Base-by-base conservation (phyloP, 2,113 vertebrate genomes). In the Aspiorhynchus laticeps region DNA sequence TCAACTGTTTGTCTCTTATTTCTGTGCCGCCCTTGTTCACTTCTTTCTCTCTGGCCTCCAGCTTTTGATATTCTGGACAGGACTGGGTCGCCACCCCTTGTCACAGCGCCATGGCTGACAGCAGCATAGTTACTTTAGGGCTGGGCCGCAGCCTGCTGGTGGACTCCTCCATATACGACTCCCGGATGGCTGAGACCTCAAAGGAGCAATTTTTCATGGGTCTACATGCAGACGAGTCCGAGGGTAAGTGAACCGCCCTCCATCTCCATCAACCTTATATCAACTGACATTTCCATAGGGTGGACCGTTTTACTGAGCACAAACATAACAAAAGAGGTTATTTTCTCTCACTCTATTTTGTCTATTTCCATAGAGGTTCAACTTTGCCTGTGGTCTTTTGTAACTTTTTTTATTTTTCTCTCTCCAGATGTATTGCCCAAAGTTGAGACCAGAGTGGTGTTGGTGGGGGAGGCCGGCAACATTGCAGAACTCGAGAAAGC, bases 131-230 rank as follows among this genome's bases (percentile, higher is more conserved):
- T 90, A 91, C 94, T 73, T 93, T 95, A 14, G 95, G 96, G 89
- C 88, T 92, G 0, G 94, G 94, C 73, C 96, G 91, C 83, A 97
- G 97, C 93, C 93, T 97, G 85, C 89, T 99, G 92, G 96, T 95
- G 87, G 97, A 99, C 92, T 96, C 95, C 83, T 99, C 97, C 7
- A 95, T 96, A 85, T 97, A 95, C 87, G 98, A 99, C 90, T 97
- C 96, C 48, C 97, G 96, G 93, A 93, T 96, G 81, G 92, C 90
- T 1, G 98, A 99, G 92, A 95, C 91, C 85, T 96, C 96, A 19
- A 98, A 95, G 92, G 98, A 98, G 87, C 94, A 96, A 88, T 51
- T 90, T 0, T 94, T 95, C 90, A 87, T 92, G 85, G 92, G 89
- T 33, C 81, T 95, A 91, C 81, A 90, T 76, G 91, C 91, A 88